Evolutionary conservation across 1,140 invertebrate genomes (phyloP), one percentile per base, ranked within the genome.

Genomic region (Brachionus sp.): DNA sequence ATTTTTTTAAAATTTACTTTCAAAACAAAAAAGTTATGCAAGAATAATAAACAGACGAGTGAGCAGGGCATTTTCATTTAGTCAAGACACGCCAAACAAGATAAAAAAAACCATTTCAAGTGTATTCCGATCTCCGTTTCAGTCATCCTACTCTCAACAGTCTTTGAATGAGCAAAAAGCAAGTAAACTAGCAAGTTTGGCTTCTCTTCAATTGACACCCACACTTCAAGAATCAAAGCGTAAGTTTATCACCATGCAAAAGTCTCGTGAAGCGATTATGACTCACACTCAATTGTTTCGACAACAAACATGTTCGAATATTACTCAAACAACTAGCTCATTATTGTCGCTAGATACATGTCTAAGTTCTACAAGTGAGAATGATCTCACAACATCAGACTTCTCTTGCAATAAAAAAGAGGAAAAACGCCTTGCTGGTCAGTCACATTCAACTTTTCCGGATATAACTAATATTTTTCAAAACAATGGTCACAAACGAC

Each of bases 61-160:
- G 23, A 94, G 94, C 66, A 91, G 95, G 85, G 95, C 95, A 78
- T 93, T 97, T 86, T 96, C 95, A 77, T 95, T 97, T 88, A 96
- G 95, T 88, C 95, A 95, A 89, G 97, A 95, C 5, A 80, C 77
- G n/a, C 95, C 95, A 23, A 94, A 93, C 73, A 95, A 95, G 89
- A 87, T 97, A 85, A 97, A 96, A 89, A 91, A 95, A 75, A 95
- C 95, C 3, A 93, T 97, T 86, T 96, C 95, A 10, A 95, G 94
- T n/a, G 93, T 95, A 91, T 80, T 80, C 33, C 77, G 77, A 0
- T 80, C 77, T 95, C 95, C 93, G 95, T 94, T 85, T 94, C 94
- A 80, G 25, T 57, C 77, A n/a, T 42, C 35, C 3, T 66, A 80
- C 39, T 80, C 77, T 13, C 77, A 80, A 29, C 77, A 80, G 13